These are phyloP conservation scores for Enteromius paludinosus DNA, from an alignment of 2,797 vertebrate genomes.

Conservation along the genomic window DNA sequence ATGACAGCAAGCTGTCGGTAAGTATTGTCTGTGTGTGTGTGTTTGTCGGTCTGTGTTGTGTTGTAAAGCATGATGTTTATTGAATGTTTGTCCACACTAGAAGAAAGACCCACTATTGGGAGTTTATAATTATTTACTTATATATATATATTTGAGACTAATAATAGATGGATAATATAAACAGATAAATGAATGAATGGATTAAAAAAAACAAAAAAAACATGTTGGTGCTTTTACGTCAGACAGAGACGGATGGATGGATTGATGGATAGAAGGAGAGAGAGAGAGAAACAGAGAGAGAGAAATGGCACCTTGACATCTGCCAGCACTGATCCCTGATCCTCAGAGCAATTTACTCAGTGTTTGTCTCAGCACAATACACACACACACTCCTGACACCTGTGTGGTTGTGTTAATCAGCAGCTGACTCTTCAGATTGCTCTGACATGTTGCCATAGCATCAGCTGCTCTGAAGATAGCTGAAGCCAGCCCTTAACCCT, in stretches of 20 bases:
- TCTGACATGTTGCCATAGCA: conserved; percentile 47
- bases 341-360: conserved; percentile 16
- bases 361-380: conserved; percentile 18
- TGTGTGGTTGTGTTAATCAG: conserved; percentile 65
- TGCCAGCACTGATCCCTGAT: conserved; percentile 2
- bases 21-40: conserved; percentile 73
- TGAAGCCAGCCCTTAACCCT: background rate
- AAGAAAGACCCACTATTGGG: background rate
- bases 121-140: background rate
- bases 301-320: background rate
- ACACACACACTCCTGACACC: conserved; percentile 46
- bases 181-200: background rate
- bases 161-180: background rate
- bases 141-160: background rate
- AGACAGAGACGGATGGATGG: background rate
- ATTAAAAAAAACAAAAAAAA: background rate
- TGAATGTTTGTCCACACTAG: background rate
- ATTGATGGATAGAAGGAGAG: background rate
- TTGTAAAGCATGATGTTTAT: conserved; percentile 9
- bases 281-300: background rate
- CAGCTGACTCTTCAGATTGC: conserved; percentile 62
- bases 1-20: conserved; percentile 93
- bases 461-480: conserved; percentile 23
- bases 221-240: background rate
- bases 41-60: conserved; percentile 51